A percentile compares a stretch with the other conserved stretches of the same genome.
These are phyloP conservation scores for Perca fluviatilis DNA, from an alignment of 2,113 vertebrate genomes.

Conservation along the genomic window DNA sequence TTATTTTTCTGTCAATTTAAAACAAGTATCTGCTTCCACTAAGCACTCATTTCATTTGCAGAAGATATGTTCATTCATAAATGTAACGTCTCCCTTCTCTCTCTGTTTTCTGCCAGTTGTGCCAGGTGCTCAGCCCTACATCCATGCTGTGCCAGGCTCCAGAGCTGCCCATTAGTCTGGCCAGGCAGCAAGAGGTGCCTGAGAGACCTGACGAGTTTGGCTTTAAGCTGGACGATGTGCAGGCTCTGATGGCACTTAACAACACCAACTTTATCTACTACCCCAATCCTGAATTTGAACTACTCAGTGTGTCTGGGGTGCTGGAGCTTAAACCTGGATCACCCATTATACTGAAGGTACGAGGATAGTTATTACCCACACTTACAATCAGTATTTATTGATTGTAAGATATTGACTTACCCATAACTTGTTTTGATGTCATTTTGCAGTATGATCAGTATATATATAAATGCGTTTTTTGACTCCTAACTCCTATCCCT, in stretches of 20 bases:
- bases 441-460: not conserved
- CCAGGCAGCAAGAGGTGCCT: constrained; percentile 86
- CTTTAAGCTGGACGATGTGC: constrained; percentile 95
- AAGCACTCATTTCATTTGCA: not conserved
- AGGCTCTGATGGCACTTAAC: constrained; percentile 92
- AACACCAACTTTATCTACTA: constrained; percentile 96
- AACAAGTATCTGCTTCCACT: not conserved
- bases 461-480: not conserved
- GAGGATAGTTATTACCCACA: not conserved
- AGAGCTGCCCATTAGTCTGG: constrained; percentile 87
- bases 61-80: not conserved
- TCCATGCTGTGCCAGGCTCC: constrained; percentile 97
- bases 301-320: constrained; percentile 90
- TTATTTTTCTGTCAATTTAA: not conserved
- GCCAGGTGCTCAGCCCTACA: constrained; percentile 90
- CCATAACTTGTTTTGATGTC: not conserved
- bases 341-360: constrained; percentile 97
- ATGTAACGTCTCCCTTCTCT: not conserved
- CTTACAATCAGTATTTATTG: not conserved
- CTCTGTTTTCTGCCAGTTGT: constrained; percentile 81
- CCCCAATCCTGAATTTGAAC: constrained; percentile 95
- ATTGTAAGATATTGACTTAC: not conserved
- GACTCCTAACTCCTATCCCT: not conserved
- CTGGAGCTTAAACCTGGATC: constrained; percentile 97
- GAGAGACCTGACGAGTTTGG: constrained; percentile 96